These are phyloP conservation scores for Chironomus riparius DNA, from an alignment of 2,888 invertebrate genomes.

Conservation along the genomic window DNA sequence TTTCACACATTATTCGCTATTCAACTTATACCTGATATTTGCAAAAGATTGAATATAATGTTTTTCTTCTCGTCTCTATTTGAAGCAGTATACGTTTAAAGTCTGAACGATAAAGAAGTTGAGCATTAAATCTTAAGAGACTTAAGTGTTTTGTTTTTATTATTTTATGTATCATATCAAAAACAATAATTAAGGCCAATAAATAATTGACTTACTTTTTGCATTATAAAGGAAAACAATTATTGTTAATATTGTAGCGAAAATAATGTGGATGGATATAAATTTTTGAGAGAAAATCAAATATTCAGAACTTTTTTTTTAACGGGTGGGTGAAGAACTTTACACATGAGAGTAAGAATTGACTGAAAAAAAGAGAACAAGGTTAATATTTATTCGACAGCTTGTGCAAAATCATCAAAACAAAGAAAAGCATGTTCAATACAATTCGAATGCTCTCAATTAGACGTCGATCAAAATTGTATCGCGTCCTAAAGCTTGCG, in stretches of 20 bases:
- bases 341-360: neutral
- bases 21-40: neutral
- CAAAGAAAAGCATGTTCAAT: neutral
- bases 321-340: neutral
- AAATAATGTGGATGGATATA: too few species aligned
- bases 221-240: too few species aligned
- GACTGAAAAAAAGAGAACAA: neutral
- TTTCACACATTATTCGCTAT: neutral
- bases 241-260: too few species aligned
- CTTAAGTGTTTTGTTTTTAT: neutral
- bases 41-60: neutral
- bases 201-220: neutral
- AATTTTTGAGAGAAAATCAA: neutral
- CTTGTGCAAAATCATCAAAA: neutral
- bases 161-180: neutral
- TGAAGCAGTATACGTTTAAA: neutral
- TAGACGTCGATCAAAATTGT: neutral
- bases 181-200: neutral
- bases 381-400: neutral
- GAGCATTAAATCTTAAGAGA: neutral
- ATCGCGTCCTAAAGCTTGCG: conserved; percentile 2
- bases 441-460: neutral
- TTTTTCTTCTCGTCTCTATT: neutral
- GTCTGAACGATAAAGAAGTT: neutral
- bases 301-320: neutral